Evolutionary conservation across 2,113 vertebrate genomes (phyloP), one percentile per base, ranked within the genome.

Genomic region (Peromyscus maniculatus): DNA sequence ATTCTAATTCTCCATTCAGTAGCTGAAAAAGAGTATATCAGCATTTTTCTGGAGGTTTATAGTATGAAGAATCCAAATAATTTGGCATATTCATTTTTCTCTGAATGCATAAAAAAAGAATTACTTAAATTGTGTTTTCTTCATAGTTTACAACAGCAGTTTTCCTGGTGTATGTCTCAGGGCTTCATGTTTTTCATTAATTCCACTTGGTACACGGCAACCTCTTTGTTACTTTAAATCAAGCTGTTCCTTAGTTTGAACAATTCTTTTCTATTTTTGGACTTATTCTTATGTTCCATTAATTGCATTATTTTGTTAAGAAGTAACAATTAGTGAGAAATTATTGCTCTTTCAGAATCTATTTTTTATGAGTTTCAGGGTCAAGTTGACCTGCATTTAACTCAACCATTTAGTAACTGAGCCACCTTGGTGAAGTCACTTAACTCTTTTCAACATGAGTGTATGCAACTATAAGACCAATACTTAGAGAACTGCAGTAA

Each of bases 221-320:
- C 39, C 62, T 90, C 83, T 93, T 94, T 93, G 78, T 83, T 94
- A 87, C 82, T 96, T 94, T 46, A 84, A 67, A 96, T 72, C n/a
- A 92, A 96, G 15, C 10, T 8, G 82, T 93, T 91, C 36, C 21
- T 90, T 75, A 36, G 1, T 55, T 92, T 93, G 93, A 31, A 78
- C 59, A 43, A 79, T 84, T 72, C 39, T 28, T 31, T 31, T 1
- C 75, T 62, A 55, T 49, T 92, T 95, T 80, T 13, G 22, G 69
- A 79, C 8, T 82, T 7, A 82, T 89, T 96, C 19, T 97, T 86
- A 86, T 66, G 17, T 94, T 93, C 13, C 8, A 91, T 91, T 95
- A 97, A 93, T 92, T 97, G 71, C 79, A 80, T 91, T 93, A 64
- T 55, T 94, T 95, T 97, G 36, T 91, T 87, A 79, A 91, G 52